A percentile compares a stretch with the other conserved stretches of the same genome.
Conservation (phyloP, 2,113 vertebrate species). For the Physeter macrocephalus region DNA sequence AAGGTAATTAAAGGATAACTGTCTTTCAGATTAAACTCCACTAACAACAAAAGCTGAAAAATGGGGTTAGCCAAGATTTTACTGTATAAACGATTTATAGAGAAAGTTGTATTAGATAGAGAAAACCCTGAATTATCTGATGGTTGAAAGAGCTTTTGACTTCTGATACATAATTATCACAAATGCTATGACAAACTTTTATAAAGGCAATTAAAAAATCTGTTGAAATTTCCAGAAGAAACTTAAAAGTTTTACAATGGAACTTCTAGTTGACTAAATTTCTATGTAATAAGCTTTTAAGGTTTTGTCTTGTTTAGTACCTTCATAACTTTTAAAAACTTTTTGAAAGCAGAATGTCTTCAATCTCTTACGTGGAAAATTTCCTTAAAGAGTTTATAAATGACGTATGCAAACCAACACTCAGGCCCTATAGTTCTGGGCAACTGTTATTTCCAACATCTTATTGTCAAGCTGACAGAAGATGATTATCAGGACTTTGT, state of each 20-base stretch:
- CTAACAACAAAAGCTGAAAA: not conserved
- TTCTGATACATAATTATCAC: not conserved
- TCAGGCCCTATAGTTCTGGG: not conserved
- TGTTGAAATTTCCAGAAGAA: not conserved
- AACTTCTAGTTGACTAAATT: not conserved
- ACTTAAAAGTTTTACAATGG: not conserved
- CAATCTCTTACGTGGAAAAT: not conserved
- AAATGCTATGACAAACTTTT: not conserved
- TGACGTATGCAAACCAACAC: not conserved
- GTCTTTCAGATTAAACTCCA: not conserved
- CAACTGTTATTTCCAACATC: not conserved
- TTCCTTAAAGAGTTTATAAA: not conserved
- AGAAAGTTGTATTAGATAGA: not conserved
- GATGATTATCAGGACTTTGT: not conserved
- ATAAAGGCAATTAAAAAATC: not conserved
- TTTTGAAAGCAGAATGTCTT: not conserved
- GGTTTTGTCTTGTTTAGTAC: not conserved
- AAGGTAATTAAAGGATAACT: not conserved
- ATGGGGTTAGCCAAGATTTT: not conserved
- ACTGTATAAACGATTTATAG: not conserved
- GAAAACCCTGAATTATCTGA: not conserved
- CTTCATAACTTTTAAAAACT: not conserved
- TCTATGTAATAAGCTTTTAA: not conserved
- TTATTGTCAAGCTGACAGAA: not conserved
- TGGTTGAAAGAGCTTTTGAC: not conserved